These are phyloP conservation scores for Tipula unca DNA, from an alignment of 2,888 invertebrate species.

Conservation along the genomic window DNA sequence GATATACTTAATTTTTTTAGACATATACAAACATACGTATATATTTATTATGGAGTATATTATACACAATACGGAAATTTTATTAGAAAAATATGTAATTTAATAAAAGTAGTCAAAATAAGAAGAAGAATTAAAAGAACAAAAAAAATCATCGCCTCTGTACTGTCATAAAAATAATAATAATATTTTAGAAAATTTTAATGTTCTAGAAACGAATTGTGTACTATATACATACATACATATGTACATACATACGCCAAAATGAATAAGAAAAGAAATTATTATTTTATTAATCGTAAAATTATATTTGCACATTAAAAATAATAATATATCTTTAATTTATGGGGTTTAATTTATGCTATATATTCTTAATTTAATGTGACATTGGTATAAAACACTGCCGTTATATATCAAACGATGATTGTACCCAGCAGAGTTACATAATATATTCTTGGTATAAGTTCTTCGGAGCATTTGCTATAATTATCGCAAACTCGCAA, in stretches of 20 bases:
- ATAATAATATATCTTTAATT: neutral
- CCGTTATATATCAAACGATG: too few relatives aligned
- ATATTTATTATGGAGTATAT: neutral
- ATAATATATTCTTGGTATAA: too few relatives aligned
- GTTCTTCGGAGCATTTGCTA: too few relatives aligned
- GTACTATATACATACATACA: neutral
- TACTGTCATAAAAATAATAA: neutral
- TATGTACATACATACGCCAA: neutral
- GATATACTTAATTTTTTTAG: neutral
- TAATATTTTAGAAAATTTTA: neutral
- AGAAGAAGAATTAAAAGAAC: neutral
- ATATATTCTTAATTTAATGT: too few relatives aligned
- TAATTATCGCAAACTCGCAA: too few relatives aligned
- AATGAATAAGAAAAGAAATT: neutral
- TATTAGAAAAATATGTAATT: neutral
- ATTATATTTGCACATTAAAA: neutral
- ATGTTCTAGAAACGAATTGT: neutral
- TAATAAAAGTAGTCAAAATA: neutral
- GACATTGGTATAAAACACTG: too few relatives aligned
- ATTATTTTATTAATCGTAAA: neutral
- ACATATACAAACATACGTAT: neutral
- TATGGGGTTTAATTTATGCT: neutral
- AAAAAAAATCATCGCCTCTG: neutral
- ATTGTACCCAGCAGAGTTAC: too few relatives aligned
- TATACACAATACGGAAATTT: neutral